Evolutionary conservation across 2,797 vertebrate species (phyloP).

Genomic region (Alectoris magna): DNA sequence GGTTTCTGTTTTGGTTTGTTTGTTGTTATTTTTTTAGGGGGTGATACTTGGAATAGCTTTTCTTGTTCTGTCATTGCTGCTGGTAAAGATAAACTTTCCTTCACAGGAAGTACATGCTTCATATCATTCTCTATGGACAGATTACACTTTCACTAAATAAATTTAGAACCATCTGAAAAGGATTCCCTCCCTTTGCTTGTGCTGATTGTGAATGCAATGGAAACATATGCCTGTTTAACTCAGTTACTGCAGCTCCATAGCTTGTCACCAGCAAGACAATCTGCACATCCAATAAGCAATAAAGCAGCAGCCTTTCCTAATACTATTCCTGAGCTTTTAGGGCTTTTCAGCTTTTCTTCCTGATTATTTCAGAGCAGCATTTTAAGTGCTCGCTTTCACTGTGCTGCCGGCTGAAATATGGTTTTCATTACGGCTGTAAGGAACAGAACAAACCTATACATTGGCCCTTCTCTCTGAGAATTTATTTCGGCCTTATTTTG

Average conservation of each 20-base stretch:
- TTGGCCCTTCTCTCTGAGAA: neutral
- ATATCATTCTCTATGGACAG: neutral
- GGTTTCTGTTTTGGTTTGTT: neutral
- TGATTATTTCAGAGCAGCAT: neutral
- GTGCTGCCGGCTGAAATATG: neutral
- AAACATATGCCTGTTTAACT: neutral
- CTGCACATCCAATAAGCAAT: neutral
- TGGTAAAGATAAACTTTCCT: neutral
- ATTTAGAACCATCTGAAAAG: neutral
- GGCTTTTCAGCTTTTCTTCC: neutral
- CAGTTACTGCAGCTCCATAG: neutral
- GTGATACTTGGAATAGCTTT: neutral
- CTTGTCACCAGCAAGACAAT: neutral
- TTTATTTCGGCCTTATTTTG: neutral
- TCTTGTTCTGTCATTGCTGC: neutral
- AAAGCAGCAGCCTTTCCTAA: neutral
- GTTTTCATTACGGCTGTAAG: neutral
- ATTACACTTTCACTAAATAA: neutral
- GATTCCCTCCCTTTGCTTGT: neutral
- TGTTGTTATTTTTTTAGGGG: neutral
- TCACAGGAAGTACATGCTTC: neutral
- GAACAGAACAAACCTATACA: neutral
- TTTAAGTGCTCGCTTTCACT: neutral
- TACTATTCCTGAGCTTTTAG: neutral
- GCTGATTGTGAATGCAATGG: neutral